Base-by-base conservation (phyloP, 2,797 vertebrate genomes). In the Astyanax mexicanus region DNA sequence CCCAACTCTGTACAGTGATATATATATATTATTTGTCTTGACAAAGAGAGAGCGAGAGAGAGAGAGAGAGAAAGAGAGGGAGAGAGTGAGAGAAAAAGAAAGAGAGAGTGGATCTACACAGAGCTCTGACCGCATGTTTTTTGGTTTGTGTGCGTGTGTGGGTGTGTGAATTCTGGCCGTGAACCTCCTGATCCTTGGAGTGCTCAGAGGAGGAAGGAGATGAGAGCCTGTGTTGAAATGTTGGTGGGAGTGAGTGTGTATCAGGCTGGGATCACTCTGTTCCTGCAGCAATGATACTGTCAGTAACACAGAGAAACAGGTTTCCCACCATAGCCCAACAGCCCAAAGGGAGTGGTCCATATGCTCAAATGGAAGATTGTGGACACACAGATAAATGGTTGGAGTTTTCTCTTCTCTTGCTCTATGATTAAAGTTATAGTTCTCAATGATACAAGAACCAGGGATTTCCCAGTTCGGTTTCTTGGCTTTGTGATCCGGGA, bases 151-250 rank as follows among this genome's bases (percentile, higher is more conserved):
- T n/a, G 17, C 37, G n/a, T 65, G 54, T 73, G 75, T 75, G 69
- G 8, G 75, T 71, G 77, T 67, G 78, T 66, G 72, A 81, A 76
- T 54, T 73, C 55, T 74, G 74, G 57, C 60, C 60, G 45, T 58
- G 64, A 81, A 71, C 66, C 61, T 79, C 21, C 58, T 52, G 47
- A 78, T 49, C 47, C 25, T 52, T 35, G 38, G 55, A 72, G 77
- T 23, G 61, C 66, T 74, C 60, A 44, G 57, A 12, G 21, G 71
- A 77, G 74, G 70, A 77, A 54, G 52, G 66, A 52, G 61, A 64
- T n/a, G 37, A 72, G 19, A 35, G 73, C 44, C 29, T n/a, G 37
- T 55, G 74, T 23, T 52, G 25, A 69, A 77, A 78, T 69, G 13
- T 52, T 51, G 66, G 52, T 62, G 71, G 66, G 64, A 62, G 70